Base-by-base conservation (phyloP, 1,140 invertebrate genomes). In the Arctopsyche grandis region DNA sequence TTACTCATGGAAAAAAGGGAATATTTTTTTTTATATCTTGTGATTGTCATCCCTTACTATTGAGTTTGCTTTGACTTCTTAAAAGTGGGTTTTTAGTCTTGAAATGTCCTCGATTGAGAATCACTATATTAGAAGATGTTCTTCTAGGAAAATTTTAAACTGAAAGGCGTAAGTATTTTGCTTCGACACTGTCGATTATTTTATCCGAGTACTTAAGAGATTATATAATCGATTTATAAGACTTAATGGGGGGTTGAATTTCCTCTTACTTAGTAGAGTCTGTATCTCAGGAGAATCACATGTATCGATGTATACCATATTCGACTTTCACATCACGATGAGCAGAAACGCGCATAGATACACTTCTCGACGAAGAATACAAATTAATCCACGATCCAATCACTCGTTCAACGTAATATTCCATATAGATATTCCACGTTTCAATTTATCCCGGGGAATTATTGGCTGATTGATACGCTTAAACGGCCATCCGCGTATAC, bases 161-260 rank as follows among this genome's bases (percentile, higher is more conserved):
- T 10, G 48, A 10, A 3, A 10, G 12, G 16, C 48, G 10, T 10
- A 9, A 5, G 71, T 56, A 22, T 74, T n/a, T 66, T 44, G 38
- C 75, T 77, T 77, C 22, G 75, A 66, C 75, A 38, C 58, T 29
- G 75, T 7, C 43, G 12, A 77, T 60, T 77, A n/a, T 77, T 77
- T 77, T 66, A 52, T 69, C 38, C 38, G 26, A 16, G 19, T 43
- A 26, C 75, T 58, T 63, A 10, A 14, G 75, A 63, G 75, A 77
- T 77, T 77, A 77, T 44, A 43, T 48, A 69, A 77, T 77, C 75
- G 75, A 52, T 77, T 77, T 69, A 77, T 77, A 77, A 77, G 63
- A 77, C 75, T 77, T 77, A n/a, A n/a, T n/a, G n/a, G n/a, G n/a
- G n/a, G n/a, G n/a, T n/a, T n/a, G n/a, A n/a, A n/a, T n/a, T n/a